phyloP scores from a whole-genome alignment of 2,888 invertebrate species.

The Limnephilus rhombicus region DNA sequence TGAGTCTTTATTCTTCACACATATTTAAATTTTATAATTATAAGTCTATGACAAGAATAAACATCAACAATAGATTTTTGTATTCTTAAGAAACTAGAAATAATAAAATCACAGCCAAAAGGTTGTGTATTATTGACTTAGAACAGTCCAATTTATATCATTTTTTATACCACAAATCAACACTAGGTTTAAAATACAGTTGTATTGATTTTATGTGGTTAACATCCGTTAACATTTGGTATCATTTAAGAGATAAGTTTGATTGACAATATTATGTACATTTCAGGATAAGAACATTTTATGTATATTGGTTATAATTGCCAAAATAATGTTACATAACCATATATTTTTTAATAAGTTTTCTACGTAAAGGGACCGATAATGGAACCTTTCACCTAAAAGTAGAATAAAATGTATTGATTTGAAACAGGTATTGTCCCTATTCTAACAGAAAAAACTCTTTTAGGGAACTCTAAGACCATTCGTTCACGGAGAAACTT shows the following conservation, averaged over 20 bases:
- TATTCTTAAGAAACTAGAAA: background rate
- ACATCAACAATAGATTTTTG: background rate
- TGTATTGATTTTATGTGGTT: background rate
- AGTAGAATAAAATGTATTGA: background rate
- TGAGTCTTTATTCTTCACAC: background rate
- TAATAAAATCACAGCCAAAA: background rate
- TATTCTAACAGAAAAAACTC: background rate
- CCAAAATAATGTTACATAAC: background rate
- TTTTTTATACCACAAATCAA: background rate
- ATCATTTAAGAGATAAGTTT: background rate
- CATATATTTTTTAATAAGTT: background rate
- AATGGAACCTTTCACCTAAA: background rate
- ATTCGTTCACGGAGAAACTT: no score
- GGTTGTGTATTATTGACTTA: background rate
- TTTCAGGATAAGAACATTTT: background rate
- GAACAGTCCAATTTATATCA: background rate
- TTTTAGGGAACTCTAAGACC: background rate
- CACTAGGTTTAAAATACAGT: background rate
- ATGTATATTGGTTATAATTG: background rate
- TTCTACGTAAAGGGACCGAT: background rate
- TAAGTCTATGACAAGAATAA: background rate
- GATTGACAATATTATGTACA: background rate
- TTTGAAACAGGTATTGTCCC: background rate
- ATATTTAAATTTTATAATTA: background rate
- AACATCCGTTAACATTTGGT: background rate